phyloP scores from a whole-genome alignment of 2,888 invertebrate genomes.

The Eudasyphora cyanicolor region DNA sequence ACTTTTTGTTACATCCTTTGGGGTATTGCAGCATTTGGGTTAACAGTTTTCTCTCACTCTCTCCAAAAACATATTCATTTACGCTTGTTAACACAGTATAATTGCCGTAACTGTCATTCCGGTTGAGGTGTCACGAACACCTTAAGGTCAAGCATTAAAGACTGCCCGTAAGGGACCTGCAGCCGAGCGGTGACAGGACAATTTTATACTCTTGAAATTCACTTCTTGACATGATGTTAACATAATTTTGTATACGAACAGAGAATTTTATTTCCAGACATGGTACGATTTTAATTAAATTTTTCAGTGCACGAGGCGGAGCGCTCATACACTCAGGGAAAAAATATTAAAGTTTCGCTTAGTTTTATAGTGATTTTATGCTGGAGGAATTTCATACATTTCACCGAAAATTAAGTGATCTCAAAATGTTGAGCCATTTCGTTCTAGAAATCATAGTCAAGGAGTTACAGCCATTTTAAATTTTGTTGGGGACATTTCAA shows the following conservation, averaged over 20 bases:
- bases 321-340: no score
- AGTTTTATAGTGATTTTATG: no score
- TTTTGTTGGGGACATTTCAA: no score
- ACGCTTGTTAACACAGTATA: neutral
- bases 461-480: no score
- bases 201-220: neutral
- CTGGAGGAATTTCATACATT: no score
- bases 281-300: slow-evolving; percentile 28
- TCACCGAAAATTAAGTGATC: no score
- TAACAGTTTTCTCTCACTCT: no score
- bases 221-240: slow-evolving; percentile 16
- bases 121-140: neutral
- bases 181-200: neutral
- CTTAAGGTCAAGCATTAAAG: neutral
- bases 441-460: no score
- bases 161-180: neutral
- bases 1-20: no score
- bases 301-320: neutral
- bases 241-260: slow-evolving; percentile 15
- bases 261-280: slow-evolving; percentile 1
- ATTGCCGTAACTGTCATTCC: neutral
- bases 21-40: no score
- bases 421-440: no score
- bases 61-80: neutral
- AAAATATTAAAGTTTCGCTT: no score